Evolutionary conservation across 2,888 invertebrate genomes (phyloP), one percentile per base, ranked within the genome.

Genomic region (Crossocerus cetratus): DNA sequence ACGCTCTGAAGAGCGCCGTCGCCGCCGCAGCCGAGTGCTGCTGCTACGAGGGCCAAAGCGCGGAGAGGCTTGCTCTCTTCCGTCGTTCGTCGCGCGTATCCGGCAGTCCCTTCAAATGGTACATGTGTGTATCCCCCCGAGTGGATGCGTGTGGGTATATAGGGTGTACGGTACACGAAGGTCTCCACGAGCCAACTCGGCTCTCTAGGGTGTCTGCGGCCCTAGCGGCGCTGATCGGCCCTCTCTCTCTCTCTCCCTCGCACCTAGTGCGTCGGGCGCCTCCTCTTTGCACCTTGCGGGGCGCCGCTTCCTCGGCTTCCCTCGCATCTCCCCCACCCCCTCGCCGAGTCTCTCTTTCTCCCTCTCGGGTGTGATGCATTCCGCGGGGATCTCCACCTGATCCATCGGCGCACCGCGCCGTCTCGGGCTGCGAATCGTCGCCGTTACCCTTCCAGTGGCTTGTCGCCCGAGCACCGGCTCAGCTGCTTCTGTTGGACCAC

Each of bases 1-100:
- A 87, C 86, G 89, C 87, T 87, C 86, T 81, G 85, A 83, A 81
- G 77, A 69, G 69, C 71, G 76, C 71, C 75, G 76, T 64, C 75
- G 73, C 67, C 65, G 63, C 53, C 72, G 63, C 53, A 70, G 72
- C 44, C 74, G 57, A 59, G 45, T 20, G 60, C 71, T 55, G 58
- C 57, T 62, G 58, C 54, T 57, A 45, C 69, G 63, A 16, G 58
- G 32, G 62, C 67, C 14, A 49, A 49, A 16, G n/a, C 14, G 49
- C 49, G 49, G 16, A 14, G 49, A 49, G 49, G 49, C 49, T 49
- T 49, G 49, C 71, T 72, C 71, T 72, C 77, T 69, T 69, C 71
- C 74, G 70, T 78, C 71, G 61, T 66, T 78, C 71, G 61, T 66
- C 73, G 65, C 70, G 60, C 68, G 77, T 74, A 77, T 77, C 74